Evolutionary conservation across 1,140 invertebrate genomes (phyloP).

Genomic region (Neocloeon triangulifer): DNA sequence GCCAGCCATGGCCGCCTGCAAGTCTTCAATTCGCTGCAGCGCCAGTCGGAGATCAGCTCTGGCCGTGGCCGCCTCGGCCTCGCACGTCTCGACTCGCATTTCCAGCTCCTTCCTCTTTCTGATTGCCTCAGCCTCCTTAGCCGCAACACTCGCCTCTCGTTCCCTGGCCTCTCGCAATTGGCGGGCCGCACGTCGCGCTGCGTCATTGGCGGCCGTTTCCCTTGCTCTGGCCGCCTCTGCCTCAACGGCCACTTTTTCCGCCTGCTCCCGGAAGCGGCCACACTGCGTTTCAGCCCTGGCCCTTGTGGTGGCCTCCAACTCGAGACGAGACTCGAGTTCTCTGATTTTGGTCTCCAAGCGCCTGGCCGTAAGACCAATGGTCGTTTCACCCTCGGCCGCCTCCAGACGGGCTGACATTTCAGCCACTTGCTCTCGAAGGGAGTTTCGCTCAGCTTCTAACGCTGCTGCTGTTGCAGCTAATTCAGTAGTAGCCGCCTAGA

Average conservation of each 20-base stretch:
- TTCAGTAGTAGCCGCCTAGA: constrained; percentile 50
- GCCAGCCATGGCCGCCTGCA: constrained; percentile 64
- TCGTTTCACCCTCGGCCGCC: constrained; percentile 53
- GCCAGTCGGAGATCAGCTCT: constrained; percentile 54
- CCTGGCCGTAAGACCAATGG: constrained; percentile 40
- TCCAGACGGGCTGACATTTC: constrained; percentile 55
- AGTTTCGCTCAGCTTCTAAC: constrained; percentile 49
- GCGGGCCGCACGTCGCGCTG: constrained; percentile 44
- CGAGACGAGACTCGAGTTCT: constrained; percentile 73
- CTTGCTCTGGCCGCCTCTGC: constrained; percentile 38
- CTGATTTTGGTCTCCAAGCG: constrained; percentile 54
- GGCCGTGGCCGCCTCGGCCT: constrained; percentile 33
- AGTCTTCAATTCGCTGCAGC: constrained; percentile 58
- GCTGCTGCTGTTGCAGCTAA: constrained; percentile 56
- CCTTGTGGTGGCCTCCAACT: constrained; percentile 67
- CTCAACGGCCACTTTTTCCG: constrained; percentile 57
- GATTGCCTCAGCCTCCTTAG: constrained; percentile 46
- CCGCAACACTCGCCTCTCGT: constrained; percentile 33
- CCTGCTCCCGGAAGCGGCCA: constrained; percentile 53
- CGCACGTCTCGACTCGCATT: constrained; percentile 37
- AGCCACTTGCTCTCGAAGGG: constrained; percentile 47
- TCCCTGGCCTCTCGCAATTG: constrained; percentile 45
- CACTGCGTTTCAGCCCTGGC: constrained; percentile 63
- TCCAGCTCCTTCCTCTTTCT: constrained; percentile 42
- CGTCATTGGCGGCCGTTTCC: constrained; percentile 53